A percentile compares a stretch with the other conserved stretches of the same genome.
Conservation (phyloP, 2,113 vertebrate genomes). For the Oreochromis spilurus region DNA sequence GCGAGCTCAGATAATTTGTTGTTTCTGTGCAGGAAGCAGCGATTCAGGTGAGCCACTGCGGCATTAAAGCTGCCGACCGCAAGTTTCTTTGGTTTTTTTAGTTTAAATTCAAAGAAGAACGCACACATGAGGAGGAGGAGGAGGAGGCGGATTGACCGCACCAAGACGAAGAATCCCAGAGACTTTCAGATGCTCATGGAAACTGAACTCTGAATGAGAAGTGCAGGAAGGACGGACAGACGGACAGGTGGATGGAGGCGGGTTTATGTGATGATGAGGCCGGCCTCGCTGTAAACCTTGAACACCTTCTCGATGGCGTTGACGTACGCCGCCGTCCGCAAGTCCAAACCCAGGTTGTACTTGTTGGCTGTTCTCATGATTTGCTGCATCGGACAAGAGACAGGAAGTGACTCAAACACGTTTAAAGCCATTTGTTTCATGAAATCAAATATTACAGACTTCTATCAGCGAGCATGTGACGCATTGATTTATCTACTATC, state of each 20-base stretch:
- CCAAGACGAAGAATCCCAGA: not conserved
- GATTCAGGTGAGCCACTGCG: not conserved
- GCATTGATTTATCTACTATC: accelerated
- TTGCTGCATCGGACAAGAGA: slow-evolving; percentile 73
- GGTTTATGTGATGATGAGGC: slow-evolving; percentile 88
- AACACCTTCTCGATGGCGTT: slow-evolving; percentile 98
- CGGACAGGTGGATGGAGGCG: not conserved
- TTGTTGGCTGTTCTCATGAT: slow-evolving; percentile 95
- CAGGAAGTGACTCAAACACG: not conserved
- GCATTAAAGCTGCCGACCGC: not conserved
- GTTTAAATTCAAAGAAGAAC: not conserved
- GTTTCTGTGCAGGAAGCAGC: not conserved
- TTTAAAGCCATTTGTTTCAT: not conserved
- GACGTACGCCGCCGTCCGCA: slow-evolving; percentile 94
- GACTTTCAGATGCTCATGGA: not conserved
- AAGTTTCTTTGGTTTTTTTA: not conserved
- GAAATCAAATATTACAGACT: not conserved
- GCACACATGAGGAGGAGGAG: not conserved
- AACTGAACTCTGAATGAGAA: not conserved
- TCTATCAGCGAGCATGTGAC: accelerated
- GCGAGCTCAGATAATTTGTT: not conserved
- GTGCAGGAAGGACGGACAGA: not conserved
- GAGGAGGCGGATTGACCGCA: not conserved
- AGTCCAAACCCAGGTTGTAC: slow-evolving; percentile 92
- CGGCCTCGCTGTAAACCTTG: slow-evolving; percentile 94